Evolutionary conservation across 2,888 invertebrate genomes (phyloP).

Genomic region (Pollenia labialis): DNA sequence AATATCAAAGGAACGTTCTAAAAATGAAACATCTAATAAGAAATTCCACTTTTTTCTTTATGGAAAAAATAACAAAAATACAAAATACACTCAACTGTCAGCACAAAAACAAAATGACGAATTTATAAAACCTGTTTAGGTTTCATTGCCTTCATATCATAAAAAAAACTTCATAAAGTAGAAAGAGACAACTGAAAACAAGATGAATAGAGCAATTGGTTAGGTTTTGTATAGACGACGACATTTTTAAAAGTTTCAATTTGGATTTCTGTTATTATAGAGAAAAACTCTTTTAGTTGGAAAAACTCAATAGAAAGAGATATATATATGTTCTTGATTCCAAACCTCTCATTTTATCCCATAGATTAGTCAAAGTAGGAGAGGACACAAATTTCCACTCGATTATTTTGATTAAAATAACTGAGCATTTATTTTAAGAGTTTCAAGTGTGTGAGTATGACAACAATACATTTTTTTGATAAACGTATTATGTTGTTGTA

Average conservation of each 20-base stretch:
- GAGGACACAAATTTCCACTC: conserved; percentile 12
- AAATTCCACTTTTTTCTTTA: not conserved
- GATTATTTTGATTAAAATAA: not conserved
- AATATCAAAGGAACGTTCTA: conserved; percentile 28
- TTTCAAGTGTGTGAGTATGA: conserved; percentile 46
- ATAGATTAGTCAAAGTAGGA: not conserved
- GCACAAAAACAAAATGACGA: conserved; percentile 83
- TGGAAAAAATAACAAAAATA: conserved; percentile 31
- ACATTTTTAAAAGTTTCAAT: conserved; percentile 74
- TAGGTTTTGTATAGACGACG: conserved; percentile 33
- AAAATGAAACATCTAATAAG: conserved; percentile 19
- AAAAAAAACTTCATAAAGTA: not conserved
- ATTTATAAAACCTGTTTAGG: conserved; percentile 77
- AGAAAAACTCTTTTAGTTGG: conserved; percentile 35
- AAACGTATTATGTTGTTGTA: conserved; percentile 25
- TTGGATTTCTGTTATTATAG: conserved; percentile 28
- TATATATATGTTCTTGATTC: not conserved
- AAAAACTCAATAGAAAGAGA: conserved; percentile 48
- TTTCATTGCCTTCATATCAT: not conserved
- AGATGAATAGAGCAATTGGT: conserved; percentile 43
- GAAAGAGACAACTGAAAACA: conserved; percentile 54
- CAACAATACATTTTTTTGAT: conserved; percentile 28
- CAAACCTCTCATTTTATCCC: not conserved
- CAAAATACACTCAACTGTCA: conserved; percentile 78
- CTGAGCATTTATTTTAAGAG: conserved; percentile 15